Base-by-base conservation (phyloP, 2,888 invertebrate genomes). In the Drosophila multiciliata region DNA sequence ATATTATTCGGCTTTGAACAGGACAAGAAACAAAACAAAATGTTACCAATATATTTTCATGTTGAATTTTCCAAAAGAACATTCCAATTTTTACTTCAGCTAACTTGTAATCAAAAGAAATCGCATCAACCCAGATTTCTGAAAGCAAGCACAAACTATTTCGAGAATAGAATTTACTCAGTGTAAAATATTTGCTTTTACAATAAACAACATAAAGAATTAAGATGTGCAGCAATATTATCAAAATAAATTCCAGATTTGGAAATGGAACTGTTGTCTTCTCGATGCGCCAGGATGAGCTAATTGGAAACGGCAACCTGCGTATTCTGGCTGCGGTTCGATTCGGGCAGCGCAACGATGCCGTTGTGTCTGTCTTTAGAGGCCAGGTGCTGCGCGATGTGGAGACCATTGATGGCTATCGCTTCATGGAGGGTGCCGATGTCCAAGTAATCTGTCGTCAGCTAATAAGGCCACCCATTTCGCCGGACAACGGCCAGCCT, bases 341-440 rank as follows among this genome's bases (percentile, higher is more conserved):
- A n/a, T 88, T 87, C 20, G 83, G 81, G 62, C 58, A 62, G 53
- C 59, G 69, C 0, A 80, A 83, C 12, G 23, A 58, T 6, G 35
- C 54, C 1, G 72, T 85, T 4, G 62, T 90, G 33, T 57, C 90
- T 35, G 71, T 87, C 0, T 87, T 73, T 32, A 88, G 58, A 2
- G 87, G 87, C 0, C 71, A 81, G 42, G 73, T 87, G 53, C 62
- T 87, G 3, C 15, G 15, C 1, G 87, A 87, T 54, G 77, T 49
- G 36, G 87, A 86, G 29, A 88, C 90, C 32, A 79, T 87, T n/a
- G 83, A 75, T 58, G 32, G 63, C 4, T 55, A 68, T 15, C 81
- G 83, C 29, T 90, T 90, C 12, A 78, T 57, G 3, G 70, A 82
- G 6, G 90, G 83, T 0, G 83, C 82, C 4, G 88, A 76, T 4